Conservation (phyloP, 1,140 invertebrate species). For the Akabosia matsudoensis region DNA sequence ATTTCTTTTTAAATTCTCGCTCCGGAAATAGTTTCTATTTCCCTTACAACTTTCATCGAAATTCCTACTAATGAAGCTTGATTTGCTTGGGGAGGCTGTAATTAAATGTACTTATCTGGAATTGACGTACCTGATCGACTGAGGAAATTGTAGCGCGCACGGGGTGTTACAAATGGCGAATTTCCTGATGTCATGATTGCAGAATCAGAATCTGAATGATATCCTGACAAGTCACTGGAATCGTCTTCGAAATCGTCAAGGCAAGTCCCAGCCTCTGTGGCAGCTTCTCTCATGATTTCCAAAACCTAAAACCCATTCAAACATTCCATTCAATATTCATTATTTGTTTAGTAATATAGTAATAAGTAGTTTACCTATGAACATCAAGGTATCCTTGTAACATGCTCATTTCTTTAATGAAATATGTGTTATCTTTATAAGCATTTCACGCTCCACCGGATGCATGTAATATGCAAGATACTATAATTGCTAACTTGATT, state of each 20-base stretch:
- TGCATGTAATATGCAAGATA: too few relatives aligned
- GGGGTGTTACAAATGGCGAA: constrained; percentile 56
- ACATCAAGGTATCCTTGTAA: too few relatives aligned
- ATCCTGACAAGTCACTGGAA: constrained; percentile 63
- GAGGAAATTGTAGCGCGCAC: constrained; percentile 56
- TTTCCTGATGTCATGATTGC: constrained; percentile 63
- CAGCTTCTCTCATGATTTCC: constrained; percentile 66
- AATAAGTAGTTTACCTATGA: too few relatives aligned
- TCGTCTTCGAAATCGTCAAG: constrained; percentile 53
- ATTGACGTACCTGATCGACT: constrained; percentile 54
- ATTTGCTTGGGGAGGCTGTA: too few relatives aligned
- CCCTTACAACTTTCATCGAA: too few relatives aligned
- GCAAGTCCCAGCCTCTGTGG: constrained; percentile 45
- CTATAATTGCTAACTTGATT: too few relatives aligned
- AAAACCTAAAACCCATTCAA: constrained; percentile 57
- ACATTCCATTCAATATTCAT: constrained; percentile 26
- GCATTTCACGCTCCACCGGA: background rate
- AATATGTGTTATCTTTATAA: too few relatives aligned
- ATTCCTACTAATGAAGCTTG: too few relatives aligned
- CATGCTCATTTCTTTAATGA: too few relatives aligned
- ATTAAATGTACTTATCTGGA: background rate
- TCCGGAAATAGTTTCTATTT: too few relatives aligned
- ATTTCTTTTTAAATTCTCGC: too few relatives aligned
- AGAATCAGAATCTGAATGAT: constrained; percentile 77
- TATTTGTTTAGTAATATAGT: too few relatives aligned